Evolutionary conservation across 2,797 vertebrate species (phyloP), one percentile per base, ranked within the genome.

Genomic region (Anniella stebbinsi): DNA sequence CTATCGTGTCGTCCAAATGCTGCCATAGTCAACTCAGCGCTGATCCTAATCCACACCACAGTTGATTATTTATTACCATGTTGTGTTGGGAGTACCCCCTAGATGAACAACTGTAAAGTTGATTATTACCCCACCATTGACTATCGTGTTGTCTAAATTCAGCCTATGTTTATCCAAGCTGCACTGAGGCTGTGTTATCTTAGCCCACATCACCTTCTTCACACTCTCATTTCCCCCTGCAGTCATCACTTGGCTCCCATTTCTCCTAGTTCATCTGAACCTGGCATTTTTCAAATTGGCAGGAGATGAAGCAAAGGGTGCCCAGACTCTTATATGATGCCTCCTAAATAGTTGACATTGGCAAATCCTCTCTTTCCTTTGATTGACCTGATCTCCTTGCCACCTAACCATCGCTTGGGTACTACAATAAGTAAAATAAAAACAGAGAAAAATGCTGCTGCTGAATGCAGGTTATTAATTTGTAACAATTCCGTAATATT

Each of bases 401-500:
- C 36, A 77, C 70, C 57, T 1, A 90, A 89, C 84, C 5, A 38
- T 60, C 28, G 75, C 51, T 76, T 8, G 10, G 86, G 67, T 36
- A 76, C 45, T 48, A 36, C 0, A 0, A 80, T 67, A 72, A 90
- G 54, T 92, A 90, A 89, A 89, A 36, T 7, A 69, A 23, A 36
- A 57, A 82, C 25, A 87, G 38, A 13, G 60, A 25, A 69, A 72
- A 45, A 18, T 1, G 1, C 30, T 90, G 78, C 33, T 1, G 0
- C 87, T 9, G 33, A 84, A 45, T 2, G 88, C 72, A 84, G 73
- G 33, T 76, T 54, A 12, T 75, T 88, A 33, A 25, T 54, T 7
- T 92, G 87, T 38, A 90, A 80, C 72, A 78, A 66, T 28, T 85
- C 10, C 33, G 23, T 57, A 57, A 69, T 84, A 78, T 89, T 1